These are phyloP conservation scores for Motacilla tschutschensis DNA, from an alignment of 2,113 vertebrate species.

Conservation along the genomic window DNA sequence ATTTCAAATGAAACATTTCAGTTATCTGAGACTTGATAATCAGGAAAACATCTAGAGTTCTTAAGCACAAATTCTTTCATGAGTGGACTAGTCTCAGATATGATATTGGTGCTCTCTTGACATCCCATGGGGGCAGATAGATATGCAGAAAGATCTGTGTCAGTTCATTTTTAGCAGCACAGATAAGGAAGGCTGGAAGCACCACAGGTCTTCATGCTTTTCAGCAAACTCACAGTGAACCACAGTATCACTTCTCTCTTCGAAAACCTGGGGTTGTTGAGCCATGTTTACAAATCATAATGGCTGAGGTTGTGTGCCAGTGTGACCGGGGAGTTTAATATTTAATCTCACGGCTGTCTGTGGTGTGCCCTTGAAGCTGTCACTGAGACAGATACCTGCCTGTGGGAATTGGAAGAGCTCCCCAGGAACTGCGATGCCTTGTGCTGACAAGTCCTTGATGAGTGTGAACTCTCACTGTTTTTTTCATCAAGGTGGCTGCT, in stretches of 20 bases:
- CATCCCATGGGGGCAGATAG: not conserved
- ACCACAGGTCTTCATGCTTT: not conserved
- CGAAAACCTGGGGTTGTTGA: not conserved
- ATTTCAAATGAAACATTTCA: not conserved
- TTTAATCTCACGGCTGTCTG: conserved; percentile 7
- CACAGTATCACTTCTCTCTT: not conserved
- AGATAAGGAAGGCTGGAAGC: not conserved
- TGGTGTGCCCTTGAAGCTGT: conserved; percentile 32
- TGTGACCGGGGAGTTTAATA: conserved; percentile 37
- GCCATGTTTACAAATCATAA: not conserved
- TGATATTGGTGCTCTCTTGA: not conserved
- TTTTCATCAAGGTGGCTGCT: conserved; percentile 52
- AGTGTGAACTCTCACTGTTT: conserved; percentile 58
- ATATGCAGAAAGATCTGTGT: not conserved
- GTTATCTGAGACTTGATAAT: not conserved
- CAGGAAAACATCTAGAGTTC: not conserved
- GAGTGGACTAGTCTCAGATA: not conserved
- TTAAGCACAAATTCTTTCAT: not conserved
- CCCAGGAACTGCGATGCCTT: conserved; percentile 17
- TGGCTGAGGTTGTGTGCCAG: not conserved
- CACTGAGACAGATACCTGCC: not conserved
- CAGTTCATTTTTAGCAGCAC: not conserved
- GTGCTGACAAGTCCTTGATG: conserved; percentile 48
- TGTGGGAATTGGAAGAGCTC: conserved; percentile 29
- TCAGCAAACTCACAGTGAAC: not conserved